A percentile compares a stretch with the other conserved stretches of the same genome.
phyloP scores from a whole-genome alignment of 2,888 invertebrate species.

The Catocala fraxini region DNA sequence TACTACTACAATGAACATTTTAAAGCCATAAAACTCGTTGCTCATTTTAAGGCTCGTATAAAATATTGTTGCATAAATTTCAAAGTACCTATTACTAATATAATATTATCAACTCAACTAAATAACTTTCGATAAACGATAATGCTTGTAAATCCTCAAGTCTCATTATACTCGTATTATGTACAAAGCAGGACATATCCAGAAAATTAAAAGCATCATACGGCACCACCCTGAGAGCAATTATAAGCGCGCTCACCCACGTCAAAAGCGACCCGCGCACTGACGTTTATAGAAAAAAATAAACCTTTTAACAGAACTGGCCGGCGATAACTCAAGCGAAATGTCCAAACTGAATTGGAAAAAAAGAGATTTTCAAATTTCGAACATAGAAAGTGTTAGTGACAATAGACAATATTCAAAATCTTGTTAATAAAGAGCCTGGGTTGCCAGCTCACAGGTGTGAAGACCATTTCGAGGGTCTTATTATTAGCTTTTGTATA shows the following conservation, averaged over 20 bases:
- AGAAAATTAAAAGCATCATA: conserved; percentile 27
- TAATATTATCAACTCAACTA: too few species aligned
- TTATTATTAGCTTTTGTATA: conserved; percentile 6
- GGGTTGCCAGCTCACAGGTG: conserved; percentile 39
- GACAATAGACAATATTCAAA: conserved; percentile 85
- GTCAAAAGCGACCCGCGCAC: conserved; percentile 79
- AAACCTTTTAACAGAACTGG: conserved; percentile 85
- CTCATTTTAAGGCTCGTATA: too few species aligned
- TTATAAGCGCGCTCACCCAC: conserved; percentile 87
- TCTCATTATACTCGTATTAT: too few species aligned
- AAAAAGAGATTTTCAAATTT: conserved; percentile 73
- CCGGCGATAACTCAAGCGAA: conserved; percentile 87
- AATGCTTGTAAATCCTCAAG: too few species aligned
- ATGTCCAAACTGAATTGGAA: conserved; percentile 80
- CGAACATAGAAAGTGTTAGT: conserved; percentile 86
- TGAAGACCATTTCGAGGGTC: conserved; percentile 23
- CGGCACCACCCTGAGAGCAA: conserved; percentile 63
- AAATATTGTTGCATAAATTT: too few species aligned
- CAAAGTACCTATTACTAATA: too few species aligned
- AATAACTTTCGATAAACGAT: too few species aligned
- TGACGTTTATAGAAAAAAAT: conserved; percentile 81
- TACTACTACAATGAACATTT: too few species aligned
- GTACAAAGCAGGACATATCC: conserved; percentile 32
- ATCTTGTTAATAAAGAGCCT: conserved; percentile 87
- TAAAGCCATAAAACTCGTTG: too few species aligned